Percentiles rank a stretch among this genome's conserved stretches.
phyloP scores from a whole-genome alignment of 1,140 invertebrate genomes.

The Drosophila rufa region DNA sequence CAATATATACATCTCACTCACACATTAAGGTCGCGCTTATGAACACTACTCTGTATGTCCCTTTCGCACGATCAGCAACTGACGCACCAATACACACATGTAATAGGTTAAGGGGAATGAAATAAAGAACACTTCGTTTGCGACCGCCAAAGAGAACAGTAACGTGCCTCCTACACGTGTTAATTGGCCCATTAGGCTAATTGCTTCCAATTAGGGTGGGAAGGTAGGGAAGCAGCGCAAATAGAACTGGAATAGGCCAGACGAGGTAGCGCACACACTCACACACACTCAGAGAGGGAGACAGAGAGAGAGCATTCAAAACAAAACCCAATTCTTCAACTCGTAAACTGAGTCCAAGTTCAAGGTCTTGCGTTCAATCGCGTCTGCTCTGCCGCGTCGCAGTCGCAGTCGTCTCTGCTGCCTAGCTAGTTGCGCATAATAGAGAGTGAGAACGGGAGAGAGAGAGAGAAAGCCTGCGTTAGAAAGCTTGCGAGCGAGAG shows the following conservation, averaged over 20 bases:
- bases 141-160: too few species aligned
- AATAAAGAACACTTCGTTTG: too few species aligned
- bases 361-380: constrained; percentile 77
- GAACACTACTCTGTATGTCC: too few species aligned
- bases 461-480: constrained; percentile 5
- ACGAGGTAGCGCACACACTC: background rate
- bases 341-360: constrained; percentile 83
- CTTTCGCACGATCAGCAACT: too few species aligned
- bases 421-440: constrained; percentile 62
- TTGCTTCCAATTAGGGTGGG: constrained; percentile 28
- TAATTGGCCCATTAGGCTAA: constrained; percentile 58
- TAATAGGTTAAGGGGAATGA: too few species aligned
- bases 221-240: background rate
- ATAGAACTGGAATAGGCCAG: constrained; percentile 7
- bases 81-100: too few species aligned
- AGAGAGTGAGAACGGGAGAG: constrained; percentile 28
- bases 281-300: constrained; percentile 2
- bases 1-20: too few species aligned
- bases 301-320: constrained; percentile 68
- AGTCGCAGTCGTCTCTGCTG: constrained; percentile 6
- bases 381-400: constrained; percentile 53
- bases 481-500: constrained; percentile 25
- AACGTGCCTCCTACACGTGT: too few species aligned
- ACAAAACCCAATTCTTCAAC: constrained; percentile 81
- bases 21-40: too few species aligned